These are phyloP conservation scores for Plecotus auritus DNA, from an alignment of 2,113 vertebrate species.

Conservation along the genomic window DNA sequence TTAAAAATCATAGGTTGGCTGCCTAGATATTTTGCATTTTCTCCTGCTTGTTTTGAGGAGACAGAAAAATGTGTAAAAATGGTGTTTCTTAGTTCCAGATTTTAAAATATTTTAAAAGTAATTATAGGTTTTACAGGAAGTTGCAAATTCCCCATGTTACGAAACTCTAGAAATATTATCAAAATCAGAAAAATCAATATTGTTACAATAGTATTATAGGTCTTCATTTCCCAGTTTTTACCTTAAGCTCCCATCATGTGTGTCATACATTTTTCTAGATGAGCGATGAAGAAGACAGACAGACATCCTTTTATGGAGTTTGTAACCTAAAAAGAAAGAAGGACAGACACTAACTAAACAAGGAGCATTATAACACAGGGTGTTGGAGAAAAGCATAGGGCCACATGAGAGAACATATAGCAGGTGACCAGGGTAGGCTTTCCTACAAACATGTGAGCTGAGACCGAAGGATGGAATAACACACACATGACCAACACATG, in stretches of 20 bases:
- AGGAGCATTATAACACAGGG: neutral
- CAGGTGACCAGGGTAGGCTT: neutral
- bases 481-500: neutral
- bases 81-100: neutral
- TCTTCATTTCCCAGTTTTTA: neutral
- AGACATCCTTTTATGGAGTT: neutral
- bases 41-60: neutral
- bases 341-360: neutral
- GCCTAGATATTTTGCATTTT: neutral
- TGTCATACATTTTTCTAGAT: neutral
- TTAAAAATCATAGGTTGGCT: neutral
- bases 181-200: neutral
- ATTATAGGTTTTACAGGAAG: neutral
- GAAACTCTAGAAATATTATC: neutral
- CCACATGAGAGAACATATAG: accelerated
- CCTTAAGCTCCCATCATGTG: neutral
- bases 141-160: neutral
- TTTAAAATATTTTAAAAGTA: neutral
- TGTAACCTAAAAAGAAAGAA: neutral
- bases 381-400: neutral
- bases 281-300: neutral
- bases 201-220: accelerated
- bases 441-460: neutral
- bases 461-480: neutral
- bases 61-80: neutral